Conservation (phyloP, 2,797 vertebrate genomes). For the Emys orbicularis region DNA sequence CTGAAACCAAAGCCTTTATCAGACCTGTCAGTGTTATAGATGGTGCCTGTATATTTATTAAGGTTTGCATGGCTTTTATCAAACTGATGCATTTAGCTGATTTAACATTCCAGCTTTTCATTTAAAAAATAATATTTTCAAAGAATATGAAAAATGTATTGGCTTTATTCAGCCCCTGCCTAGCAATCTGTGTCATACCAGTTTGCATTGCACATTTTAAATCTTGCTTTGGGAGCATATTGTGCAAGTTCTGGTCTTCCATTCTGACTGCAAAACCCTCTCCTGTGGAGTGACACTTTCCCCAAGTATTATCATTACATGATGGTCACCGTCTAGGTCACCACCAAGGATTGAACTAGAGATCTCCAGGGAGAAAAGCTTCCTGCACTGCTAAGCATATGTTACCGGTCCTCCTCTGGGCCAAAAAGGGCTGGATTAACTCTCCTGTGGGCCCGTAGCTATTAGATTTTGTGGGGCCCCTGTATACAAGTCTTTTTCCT, state of each 20-base stretch:
- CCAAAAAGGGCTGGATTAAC: too few species aligned
- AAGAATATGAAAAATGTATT: slow-evolving; percentile 65
- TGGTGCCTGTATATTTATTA: slow-evolving; percentile 75
- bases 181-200: slow-evolving; percentile 3
- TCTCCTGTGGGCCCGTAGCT: too few species aligned
- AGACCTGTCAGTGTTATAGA: slow-evolving; percentile 82
- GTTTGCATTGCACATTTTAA: neutral
- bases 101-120: slow-evolving; percentile 67
- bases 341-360: neutral
- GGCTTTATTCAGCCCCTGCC: slow-evolving; percentile 31
- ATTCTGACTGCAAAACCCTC: neutral
- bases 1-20: slow-evolving; percentile 74
- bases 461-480: too few species aligned
- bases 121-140: slow-evolving; percentile 71
- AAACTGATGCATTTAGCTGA: slow-evolving; percentile 73
- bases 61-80: slow-evolving; percentile 80
- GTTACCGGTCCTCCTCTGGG: neutral
- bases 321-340: neutral
- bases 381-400: neutral
- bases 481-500: too few species aligned
- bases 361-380: neutral
- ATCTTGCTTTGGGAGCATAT: neutral
- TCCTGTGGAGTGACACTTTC: neutral
- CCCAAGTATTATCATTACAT: neutral
- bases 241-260: neutral